A percentile compares a stretch with the other conserved stretches of the same genome.
Conservation (phyloP, 37 sponge, comb jelly and placozoan species). For the Tethya wilhelma region DNA sequence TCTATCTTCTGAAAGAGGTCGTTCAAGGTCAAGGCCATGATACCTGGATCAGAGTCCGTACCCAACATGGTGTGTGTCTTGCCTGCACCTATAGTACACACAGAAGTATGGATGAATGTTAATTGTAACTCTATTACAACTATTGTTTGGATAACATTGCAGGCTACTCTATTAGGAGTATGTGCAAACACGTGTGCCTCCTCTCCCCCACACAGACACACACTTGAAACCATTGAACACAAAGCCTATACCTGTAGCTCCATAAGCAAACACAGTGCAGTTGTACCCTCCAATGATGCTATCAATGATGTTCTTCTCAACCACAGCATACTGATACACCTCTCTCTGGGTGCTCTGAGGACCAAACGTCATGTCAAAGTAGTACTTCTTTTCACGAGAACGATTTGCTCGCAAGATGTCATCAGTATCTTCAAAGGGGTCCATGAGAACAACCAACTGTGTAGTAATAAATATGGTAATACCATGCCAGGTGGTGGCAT, state of each 20-base stretch:
- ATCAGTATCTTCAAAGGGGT: slow-evolving; percentile 79
- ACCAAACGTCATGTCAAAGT: slow-evolving; percentile 76
- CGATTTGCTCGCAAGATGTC: slow-evolving; percentile 85
- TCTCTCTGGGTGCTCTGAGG: slow-evolving; percentile 68
- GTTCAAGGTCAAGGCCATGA: slow-evolving; percentile 84
- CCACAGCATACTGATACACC: slow-evolving; percentile 62
- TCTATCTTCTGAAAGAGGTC: slow-evolving; percentile 77
- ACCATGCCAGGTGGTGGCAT: background rate
- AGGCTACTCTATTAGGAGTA: background rate
- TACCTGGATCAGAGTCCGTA: slow-evolving; percentile 69
- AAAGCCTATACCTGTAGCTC: slow-evolving; percentile 87
- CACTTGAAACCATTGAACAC: background rate
- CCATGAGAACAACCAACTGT: slow-evolving; percentile 78
- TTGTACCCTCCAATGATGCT: slow-evolving; percentile 74
- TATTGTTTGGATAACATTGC: background rate
- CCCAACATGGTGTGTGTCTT: slow-evolving; percentile 96
- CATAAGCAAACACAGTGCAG: slow-evolving; percentile 92
- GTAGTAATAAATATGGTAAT: background rate
- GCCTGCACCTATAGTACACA: slow-evolving; percentile 66
- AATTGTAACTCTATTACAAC: no score
- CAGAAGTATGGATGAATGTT: background rate
- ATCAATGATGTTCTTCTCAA: slow-evolving; percentile 58
- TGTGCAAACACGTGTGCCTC: no score
- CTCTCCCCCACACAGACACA: slow-evolving; percentile 29
- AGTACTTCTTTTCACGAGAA: slow-evolving; percentile 72